Percentiles rank a stretch among this genome's conserved stretches.
These are phyloP conservation scores for Diarsia mendica DNA, from an alignment of 2,888 invertebrate genomes.

Conservation along the genomic window DNA sequence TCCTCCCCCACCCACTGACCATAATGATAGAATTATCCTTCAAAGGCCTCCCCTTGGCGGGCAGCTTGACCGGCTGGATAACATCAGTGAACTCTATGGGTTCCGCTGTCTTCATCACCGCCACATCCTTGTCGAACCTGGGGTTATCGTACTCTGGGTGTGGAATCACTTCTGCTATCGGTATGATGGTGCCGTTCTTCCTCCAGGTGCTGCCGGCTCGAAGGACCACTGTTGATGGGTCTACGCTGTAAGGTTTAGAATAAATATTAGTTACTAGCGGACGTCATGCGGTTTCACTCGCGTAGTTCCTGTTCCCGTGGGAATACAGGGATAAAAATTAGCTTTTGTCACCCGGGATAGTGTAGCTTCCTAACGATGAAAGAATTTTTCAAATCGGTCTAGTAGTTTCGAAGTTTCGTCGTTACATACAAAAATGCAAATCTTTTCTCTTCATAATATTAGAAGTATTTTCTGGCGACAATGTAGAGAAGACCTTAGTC, in stretches of 20 bases:
- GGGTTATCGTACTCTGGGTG: conserved; percentile 83
- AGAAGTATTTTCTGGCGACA: neutral
- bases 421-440: too few species aligned
- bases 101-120: conserved; percentile 81
- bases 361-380: too few species aligned
- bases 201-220: conserved; percentile 86
- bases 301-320: too few species aligned
- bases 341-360: too few species aligned
- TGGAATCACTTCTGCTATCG: conserved; percentile 81
- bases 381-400: too few species aligned
- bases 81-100: conserved; percentile 79
- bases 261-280: neutral
- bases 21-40: conserved; percentile 71
- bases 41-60: conserved; percentile 70
- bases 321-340: too few species aligned
- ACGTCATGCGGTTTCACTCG: too few species aligned
- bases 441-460: neutral
- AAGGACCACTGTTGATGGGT: conserved; percentile 81
- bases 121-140: conserved; percentile 84
- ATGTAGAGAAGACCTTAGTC: neutral
- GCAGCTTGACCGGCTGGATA: conserved; percentile 78
- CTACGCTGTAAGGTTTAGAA: conserved; percentile 74
- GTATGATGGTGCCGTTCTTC: conserved; percentile 84
- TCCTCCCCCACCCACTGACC: conserved; percentile 86
- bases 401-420: too few species aligned